These are phyloP conservation scores for Alaudala cheleensis DNA, from an alignment of 2,113 vertebrate species.

Conservation along the genomic window DNA sequence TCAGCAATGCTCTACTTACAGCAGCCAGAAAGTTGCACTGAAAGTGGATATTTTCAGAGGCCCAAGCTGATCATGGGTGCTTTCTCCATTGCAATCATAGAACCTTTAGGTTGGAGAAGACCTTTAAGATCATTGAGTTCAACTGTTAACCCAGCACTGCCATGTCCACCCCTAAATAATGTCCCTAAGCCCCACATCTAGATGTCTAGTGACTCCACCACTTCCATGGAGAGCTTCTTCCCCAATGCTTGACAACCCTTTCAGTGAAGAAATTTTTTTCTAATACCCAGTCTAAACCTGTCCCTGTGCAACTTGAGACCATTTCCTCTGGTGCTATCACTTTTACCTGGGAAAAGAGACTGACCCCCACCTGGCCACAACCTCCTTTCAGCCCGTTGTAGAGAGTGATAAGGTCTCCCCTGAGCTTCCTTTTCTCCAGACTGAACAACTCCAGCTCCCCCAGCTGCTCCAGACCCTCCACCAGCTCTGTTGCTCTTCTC, in stretches of 20 bases:
- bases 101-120: neutral
- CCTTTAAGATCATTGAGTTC: neutral
- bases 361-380: rapidly evolving
- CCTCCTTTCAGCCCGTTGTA: neutral
- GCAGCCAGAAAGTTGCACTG: neutral
- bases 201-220: neutral
- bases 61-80: neutral
- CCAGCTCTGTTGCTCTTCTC: neutral
- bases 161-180: neutral
- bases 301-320: neutral
- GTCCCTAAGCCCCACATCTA: neutral
- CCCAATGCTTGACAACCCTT: neutral
- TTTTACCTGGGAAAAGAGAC: neutral
- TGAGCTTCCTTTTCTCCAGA: neutral
- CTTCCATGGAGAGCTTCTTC: neutral
- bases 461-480: neutral
- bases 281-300: neutral
- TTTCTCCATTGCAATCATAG: neutral
- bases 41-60: neutral
- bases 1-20: neutral
- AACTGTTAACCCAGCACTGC: neutral
- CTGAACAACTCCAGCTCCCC: neutral
- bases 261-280: neutral
- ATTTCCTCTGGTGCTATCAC: neutral
- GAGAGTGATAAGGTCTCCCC: neutral